phyloP scores from a whole-genome alignment of 2,888 invertebrate species.

The Pollenia angustigena region DNA sequence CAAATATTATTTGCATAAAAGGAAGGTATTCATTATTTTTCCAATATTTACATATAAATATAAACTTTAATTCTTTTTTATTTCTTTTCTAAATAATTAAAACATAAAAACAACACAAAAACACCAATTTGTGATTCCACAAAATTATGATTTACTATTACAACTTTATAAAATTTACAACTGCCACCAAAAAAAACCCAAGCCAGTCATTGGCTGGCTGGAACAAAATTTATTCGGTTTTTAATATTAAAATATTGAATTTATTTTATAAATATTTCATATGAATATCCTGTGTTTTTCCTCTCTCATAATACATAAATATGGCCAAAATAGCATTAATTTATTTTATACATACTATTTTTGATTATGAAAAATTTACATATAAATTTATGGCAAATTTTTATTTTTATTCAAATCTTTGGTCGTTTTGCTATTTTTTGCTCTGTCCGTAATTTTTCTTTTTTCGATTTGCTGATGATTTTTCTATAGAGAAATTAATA shows the following conservation, averaged over 20 bases:
- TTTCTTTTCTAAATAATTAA: conserved; percentile 44
- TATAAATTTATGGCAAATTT: conserved; percentile 61
- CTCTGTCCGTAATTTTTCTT: conserved; percentile 18
- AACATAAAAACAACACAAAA: conserved; percentile 12
- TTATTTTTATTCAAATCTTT: conserved; percentile 34
- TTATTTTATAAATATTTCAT: conserved; percentile 18
- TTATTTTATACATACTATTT: conserved; percentile 48
- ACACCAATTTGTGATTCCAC: background rate
- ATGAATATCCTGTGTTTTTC: background rate
- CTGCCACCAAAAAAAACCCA: background rate
- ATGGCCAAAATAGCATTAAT: conserved; percentile 43
- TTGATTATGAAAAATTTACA: conserved; percentile 61
- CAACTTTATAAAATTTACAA: conserved; percentile 32
- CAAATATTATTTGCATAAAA: conserved; percentile 64
- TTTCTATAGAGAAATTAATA: conserved; percentile 53
- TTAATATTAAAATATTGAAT: conserved; percentile 59
- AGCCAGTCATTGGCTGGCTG: background rate
- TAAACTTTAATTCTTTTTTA: background rate
- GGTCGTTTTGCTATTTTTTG: background rate
- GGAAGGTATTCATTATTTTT: conserved; percentile 59
- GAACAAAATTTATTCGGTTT: conserved; percentile 32
- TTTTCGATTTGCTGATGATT: conserved; percentile 26
- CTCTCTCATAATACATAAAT: conserved; percentile 21
- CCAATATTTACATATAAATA: background rate
- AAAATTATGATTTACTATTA: conserved; percentile 42